These are phyloP conservation scores for Spilarctia lutea DNA, from an alignment of 2,888 invertebrate genomes.

Conservation along the genomic window DNA sequence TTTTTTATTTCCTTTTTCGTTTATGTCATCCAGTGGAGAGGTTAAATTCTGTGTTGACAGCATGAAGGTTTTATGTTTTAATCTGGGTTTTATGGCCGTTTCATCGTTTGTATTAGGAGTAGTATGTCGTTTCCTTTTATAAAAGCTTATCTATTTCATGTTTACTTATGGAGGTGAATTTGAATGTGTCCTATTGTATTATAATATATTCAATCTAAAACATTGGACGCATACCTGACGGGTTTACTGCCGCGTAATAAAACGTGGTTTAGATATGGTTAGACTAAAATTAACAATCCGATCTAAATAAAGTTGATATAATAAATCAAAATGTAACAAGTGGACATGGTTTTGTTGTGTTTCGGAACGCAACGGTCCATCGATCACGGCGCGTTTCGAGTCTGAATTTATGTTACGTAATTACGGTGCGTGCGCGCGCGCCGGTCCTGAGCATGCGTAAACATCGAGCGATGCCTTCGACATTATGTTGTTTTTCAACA, in stretches of 20 bases:
- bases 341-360: slow-evolving; percentile 71
- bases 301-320: slow-evolving; percentile 62
- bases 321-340: slow-evolving; percentile 76
- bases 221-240: slow-evolving; percentile 43
- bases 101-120: slow-evolving; percentile 73
- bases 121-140: slow-evolving; percentile 59
- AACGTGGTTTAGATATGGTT: slow-evolving; percentile 52
- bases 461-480: slow-evolving; percentile 57
- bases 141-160: slow-evolving; percentile 72
- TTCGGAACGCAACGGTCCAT: slow-evolving; percentile 70
- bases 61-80: slow-evolving; percentile 84
- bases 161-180: slow-evolving; percentile 61
- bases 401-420: slow-evolving; percentile 83
- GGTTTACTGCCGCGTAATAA: slow-evolving; percentile 56
- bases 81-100: slow-evolving; percentile 79
- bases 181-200: slow-evolving; percentile 54
- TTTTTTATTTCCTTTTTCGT: slow-evolving; percentile 73
- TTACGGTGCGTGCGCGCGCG: slow-evolving; percentile 73
- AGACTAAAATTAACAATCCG: slow-evolving; percentile 62
- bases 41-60: slow-evolving; percentile 85
- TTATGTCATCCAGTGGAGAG: slow-evolving; percentile 77
- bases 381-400: slow-evolving; percentile 76
- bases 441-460: slow-evolving; percentile 11
- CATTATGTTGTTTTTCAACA: slow-evolving; percentile 70
- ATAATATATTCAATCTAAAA: slow-evolving; percentile 59